Evolutionary conservation across 2,888 invertebrate genomes (phyloP).

Genomic region (Ichneumoninae sp.): DNA sequence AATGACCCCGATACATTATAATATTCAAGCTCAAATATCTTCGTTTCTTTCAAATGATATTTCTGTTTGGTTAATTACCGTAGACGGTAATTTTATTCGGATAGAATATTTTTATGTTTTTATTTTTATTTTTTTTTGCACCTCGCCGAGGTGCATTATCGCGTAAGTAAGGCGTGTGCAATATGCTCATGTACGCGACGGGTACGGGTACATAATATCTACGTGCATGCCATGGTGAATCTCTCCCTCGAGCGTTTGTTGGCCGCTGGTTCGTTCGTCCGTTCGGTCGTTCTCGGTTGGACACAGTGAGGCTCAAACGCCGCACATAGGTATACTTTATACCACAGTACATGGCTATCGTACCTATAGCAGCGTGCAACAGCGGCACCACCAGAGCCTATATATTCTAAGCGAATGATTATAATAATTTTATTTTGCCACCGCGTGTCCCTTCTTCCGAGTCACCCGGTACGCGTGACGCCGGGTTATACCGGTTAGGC

Average conservation of each 20-base stretch:
- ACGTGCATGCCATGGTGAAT: conserved; percentile 60
- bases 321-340: conserved; percentile 16
- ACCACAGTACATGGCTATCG: neutral
- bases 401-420: conserved; percentile 69
- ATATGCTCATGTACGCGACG: conserved; percentile 60
- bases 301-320: conserved; percentile 49
- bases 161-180: conserved; percentile 61
- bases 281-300: conserved; percentile 56
- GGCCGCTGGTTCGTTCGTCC: conserved; percentile 60
- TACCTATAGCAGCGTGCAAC: conserved; percentile 33
- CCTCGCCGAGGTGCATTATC: conserved; percentile 45
- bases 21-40: neutral
- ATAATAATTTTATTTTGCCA: conserved; percentile 73
- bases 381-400: conserved; percentile 36
- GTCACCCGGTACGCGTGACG: conserved; percentile 77
- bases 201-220: conserved; percentile 56
- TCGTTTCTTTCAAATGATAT: neutral
- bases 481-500: conserved; percentile 78
- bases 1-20: neutral
- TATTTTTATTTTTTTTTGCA: neutral
- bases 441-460: conserved; percentile 73
- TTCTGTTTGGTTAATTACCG: neutral
- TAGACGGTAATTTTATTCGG: neutral
- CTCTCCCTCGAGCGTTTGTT: conserved; percentile 60
- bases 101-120: neutral